Evolutionary conservation across 2,113 vertebrate genomes (phyloP).

Genomic region (Mobula birostris): DNA sequence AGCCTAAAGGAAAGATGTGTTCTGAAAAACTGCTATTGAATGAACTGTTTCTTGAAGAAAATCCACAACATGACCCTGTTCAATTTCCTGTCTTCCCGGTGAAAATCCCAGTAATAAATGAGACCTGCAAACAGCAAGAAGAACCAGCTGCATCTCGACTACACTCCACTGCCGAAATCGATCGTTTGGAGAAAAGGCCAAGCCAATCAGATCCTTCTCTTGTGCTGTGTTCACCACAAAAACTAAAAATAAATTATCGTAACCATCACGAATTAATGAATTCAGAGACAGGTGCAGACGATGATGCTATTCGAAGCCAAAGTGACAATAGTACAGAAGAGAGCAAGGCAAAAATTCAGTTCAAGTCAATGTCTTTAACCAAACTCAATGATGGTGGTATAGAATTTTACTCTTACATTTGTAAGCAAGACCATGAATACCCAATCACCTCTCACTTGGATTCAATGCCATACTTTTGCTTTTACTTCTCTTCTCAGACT

Average conservation of each 20-base stretch:
- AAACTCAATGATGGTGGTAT: not conserved
- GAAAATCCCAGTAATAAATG: not conserved
- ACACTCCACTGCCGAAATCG: not conserved
- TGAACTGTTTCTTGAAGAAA: not conserved
- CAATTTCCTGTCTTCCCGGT: not conserved
- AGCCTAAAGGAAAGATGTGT: not conserved
- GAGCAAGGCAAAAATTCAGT: not conserved
- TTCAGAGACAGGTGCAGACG: not conserved
- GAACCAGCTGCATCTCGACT: not conserved
- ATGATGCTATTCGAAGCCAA: not conserved
- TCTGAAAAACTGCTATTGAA: not conserved
- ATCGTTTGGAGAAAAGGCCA: not conserved
- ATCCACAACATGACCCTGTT: not conserved
- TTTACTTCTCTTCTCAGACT: too few species aligned
- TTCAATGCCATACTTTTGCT: too few species aligned
- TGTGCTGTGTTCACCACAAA: not conserved
- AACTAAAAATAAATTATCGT: not conserved
- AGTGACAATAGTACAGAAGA: not conserved
- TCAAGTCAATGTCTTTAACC: not conserved
- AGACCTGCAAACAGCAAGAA: not conserved
- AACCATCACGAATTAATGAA: not conserved
- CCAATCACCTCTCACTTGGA: too few species aligned
- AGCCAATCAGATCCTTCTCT: not conserved
- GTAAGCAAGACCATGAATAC: too few species aligned
- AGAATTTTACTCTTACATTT: too few species aligned